Evolutionary conservation across 1,140 invertebrate genomes (phyloP).

Genomic region (Heliconius hermathena): DNA sequence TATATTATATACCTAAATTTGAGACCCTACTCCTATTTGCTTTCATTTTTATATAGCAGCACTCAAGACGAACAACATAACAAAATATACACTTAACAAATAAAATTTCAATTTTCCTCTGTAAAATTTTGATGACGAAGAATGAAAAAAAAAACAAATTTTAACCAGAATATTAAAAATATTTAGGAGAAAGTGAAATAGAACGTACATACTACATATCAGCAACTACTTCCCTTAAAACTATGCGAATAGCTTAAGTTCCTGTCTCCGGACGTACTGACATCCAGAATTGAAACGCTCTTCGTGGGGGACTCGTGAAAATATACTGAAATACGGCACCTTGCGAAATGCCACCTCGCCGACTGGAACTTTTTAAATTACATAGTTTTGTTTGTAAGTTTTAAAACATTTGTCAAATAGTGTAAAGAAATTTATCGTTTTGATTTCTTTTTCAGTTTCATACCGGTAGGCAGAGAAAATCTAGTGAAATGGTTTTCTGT

Average conservation of each 20-base stretch:
- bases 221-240: slow-evolving; percentile 1
- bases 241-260: slow-evolving; percentile 47
- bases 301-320: slow-evolving; percentile 14
- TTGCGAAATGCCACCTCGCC: background rate
- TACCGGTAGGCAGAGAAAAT: too few relatives aligned
- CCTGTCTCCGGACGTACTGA: slow-evolving; percentile 44
- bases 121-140: background rate
- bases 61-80: too few relatives aligned
- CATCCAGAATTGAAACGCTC: slow-evolving; percentile 56
- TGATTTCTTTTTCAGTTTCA: too few relatives aligned
- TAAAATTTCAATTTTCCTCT: background rate
- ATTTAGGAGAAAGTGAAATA: background rate
- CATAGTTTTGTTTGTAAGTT: background rate
- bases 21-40: too few relatives aligned
- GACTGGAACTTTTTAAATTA: background rate
- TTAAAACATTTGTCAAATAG: too few relatives aligned
- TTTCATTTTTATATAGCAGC: too few relatives aligned
- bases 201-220: background rate
- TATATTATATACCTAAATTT: too few relatives aligned
- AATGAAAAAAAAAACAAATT: background rate
- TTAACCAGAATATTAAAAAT: background rate
- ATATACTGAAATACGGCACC: slow-evolving; percentile 4
- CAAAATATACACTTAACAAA: background rate
- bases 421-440: too few relatives aligned
- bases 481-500: too few relatives aligned